A percentile compares a stretch with the other conserved stretches of the same genome.
These are phyloP conservation scores for Napeogenes sylphis DNA, from an alignment of 2,888 invertebrate species.

Conservation along the genomic window DNA sequence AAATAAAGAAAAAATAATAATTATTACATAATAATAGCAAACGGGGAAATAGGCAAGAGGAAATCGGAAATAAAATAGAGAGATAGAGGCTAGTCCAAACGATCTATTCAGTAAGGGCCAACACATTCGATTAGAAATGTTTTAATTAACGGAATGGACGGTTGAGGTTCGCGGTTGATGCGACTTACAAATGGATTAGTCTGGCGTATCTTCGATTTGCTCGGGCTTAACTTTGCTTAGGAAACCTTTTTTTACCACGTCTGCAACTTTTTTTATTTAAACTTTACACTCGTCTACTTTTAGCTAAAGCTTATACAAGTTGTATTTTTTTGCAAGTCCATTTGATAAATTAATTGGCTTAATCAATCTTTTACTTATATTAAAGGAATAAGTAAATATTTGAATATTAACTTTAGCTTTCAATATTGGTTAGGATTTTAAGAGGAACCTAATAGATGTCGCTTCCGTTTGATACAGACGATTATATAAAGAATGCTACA, in stretches of 20 bases:
- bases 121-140: constrained; percentile 44
- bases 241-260: not conserved
- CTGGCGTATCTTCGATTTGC: constrained; percentile 54
- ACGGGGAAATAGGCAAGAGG: not conserved
- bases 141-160: constrained; percentile 71
- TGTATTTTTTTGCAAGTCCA: no score
- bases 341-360: no score
- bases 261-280: not conserved
- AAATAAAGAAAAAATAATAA: not conserved
- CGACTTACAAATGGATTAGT: constrained; percentile 63
- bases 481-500: no score
- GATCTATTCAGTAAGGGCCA: constrained; percentile 27
- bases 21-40: not conserved
- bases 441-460: no score
- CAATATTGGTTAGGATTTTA: no score
- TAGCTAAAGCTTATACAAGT: no score
- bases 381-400: no score
- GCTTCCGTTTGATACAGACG: no score
- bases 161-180: constrained; percentile 32
- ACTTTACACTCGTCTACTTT: no score
- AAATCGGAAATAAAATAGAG: constrained; percentile 12
- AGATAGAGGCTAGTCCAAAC: constrained; percentile 24
- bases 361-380: no score
- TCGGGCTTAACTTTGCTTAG: constrained; percentile 26
- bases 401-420: no score